These are phyloP conservation scores for Dusona sp. DNA, from an alignment of 2,888 invertebrate species.

Conservation along the genomic window DNA sequence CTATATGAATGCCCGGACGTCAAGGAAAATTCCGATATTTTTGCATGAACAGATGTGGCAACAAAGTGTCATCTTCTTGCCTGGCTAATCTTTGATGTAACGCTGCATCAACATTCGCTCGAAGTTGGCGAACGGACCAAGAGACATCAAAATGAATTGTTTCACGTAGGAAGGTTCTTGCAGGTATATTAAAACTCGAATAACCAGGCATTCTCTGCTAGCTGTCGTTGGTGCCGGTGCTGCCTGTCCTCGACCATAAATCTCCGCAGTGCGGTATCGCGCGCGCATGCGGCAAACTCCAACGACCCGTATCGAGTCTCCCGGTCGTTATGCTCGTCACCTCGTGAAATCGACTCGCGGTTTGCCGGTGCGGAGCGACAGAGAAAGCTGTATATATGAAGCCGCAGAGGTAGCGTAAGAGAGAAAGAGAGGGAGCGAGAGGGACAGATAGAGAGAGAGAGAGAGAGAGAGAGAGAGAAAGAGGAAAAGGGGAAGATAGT, in stretches of 20 bases:
- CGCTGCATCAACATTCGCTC: constrained; percentile 5
- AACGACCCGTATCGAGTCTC: constrained; percentile 70
- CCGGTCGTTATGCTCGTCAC: constrained; percentile 72
- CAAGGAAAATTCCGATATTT: background rate
- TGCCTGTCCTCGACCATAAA: constrained; percentile 68
- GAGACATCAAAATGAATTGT: constrained; percentile 45
- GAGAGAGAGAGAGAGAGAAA: constrained; percentile 26
- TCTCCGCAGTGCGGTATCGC: constrained; percentile 69
- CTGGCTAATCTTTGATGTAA: background rate
- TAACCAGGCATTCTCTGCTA: constrained; percentile 49
- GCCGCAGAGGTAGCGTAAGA: background rate
- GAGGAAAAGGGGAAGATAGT: constrained; percentile 56
- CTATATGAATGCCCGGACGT: background rate
- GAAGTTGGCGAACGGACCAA: constrained; percentile 17
- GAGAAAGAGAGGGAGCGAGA: constrained; percentile 1
- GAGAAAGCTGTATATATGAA: constrained; percentile 47
- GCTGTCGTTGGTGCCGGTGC: constrained; percentile 50
- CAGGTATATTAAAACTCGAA: constrained; percentile 64
- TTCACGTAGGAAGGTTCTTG: constrained; percentile 10
- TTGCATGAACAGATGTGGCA: background rate
- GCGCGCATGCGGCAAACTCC: constrained; percentile 70
- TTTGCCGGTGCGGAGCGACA: constrained; percentile 69
- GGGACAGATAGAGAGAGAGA: no score
- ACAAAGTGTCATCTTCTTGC: background rate
- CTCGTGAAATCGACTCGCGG: constrained; percentile 72